Evolutionary conservation across 2,797 vertebrate genomes (phyloP).

Genomic region (Phataginus tricuspis): DNA sequence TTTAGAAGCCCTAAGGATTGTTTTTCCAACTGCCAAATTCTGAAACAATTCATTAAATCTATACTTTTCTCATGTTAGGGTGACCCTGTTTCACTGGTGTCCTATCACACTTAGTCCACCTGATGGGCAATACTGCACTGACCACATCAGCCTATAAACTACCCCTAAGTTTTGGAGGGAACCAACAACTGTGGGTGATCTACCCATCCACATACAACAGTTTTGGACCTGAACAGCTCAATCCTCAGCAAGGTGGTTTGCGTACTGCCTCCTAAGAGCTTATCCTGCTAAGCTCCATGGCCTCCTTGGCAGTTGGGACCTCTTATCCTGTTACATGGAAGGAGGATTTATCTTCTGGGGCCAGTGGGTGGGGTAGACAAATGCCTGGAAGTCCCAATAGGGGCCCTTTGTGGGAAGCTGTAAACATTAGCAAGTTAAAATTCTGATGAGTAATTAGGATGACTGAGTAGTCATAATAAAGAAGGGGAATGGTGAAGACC

Average conservation of each 20-base stretch:
- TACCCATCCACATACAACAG: background rate
- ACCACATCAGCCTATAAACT: background rate
- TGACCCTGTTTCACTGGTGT: background rate
- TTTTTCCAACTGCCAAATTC: background rate
- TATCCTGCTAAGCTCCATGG: constrained; percentile 6
- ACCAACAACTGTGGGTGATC: background rate
- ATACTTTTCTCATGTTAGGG: constrained; percentile 25
- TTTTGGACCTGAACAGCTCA: constrained; percentile 25
- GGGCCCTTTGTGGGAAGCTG: background rate
- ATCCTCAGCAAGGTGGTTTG: background rate
- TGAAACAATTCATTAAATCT: constrained; percentile 16
- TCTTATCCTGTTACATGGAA: constrained; percentile 50
- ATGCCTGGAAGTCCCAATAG: background rate
- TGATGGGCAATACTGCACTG: background rate
- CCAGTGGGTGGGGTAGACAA: background rate
- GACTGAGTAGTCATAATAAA: background rate
- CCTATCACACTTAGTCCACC: background rate
- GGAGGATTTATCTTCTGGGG: constrained; percentile 35
- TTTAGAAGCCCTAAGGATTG: background rate
- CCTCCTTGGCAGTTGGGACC: background rate
- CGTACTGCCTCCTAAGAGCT: background rate
- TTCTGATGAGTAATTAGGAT: constrained; percentile 8
- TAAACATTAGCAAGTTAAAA: constrained; percentile 43
- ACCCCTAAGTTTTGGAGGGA: background rate
- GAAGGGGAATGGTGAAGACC: background rate